Percentiles rank a stretch among this genome's conserved stretches.
These are phyloP conservation scores for Pachyrhynchus sulphureomaculatus DNA, from an alignment of 1,140 invertebrate genomes.

Conservation along the genomic window DNA sequence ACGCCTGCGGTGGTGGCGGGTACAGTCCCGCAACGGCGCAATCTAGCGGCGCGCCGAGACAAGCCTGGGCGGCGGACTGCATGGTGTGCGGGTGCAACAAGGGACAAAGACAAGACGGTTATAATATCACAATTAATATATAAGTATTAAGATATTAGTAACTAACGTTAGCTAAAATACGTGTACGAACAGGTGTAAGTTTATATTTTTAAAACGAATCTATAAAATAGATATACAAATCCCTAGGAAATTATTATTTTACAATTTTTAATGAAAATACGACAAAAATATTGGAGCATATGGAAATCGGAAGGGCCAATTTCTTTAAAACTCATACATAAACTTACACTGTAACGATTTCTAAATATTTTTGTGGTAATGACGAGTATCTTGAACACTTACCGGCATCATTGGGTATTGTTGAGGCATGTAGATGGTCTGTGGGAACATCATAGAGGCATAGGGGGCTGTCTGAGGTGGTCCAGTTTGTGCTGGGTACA, in stretches of 20 bases:
- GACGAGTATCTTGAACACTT: constrained; percentile 28
- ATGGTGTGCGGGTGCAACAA: constrained; percentile 27
- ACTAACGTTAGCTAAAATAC: neutral
- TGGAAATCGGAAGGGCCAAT: too few species aligned
- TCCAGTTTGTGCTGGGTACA: constrained; percentile 48
- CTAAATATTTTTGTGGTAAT: neutral
- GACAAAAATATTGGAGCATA: too few species aligned
- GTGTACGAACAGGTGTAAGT: too few species aligned
- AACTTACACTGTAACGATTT: neutral
- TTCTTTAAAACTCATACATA: too few species aligned
- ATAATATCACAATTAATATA: neutral
- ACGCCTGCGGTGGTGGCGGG: constrained; percentile 46
- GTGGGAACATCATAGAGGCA: constrained; percentile 48
- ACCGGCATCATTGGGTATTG: constrained; percentile 51
- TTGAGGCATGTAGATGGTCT: constrained; percentile 49
- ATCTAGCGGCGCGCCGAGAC: constrained; percentile 39
- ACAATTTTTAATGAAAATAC: too few species aligned
- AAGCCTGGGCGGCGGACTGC: constrained; percentile 43
- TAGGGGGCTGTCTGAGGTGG: constrained; percentile 47
- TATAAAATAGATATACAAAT: too few species aligned
- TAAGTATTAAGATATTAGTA: neutral
- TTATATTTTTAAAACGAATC: too few species aligned
- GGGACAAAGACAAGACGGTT: constrained; percentile 31
- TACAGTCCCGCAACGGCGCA: constrained; percentile 46
- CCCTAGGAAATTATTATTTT: too few species aligned